Evolutionary conservation across 2,113 vertebrate species (phyloP).

Genomic region (Grammatotria lemairii): DNA sequence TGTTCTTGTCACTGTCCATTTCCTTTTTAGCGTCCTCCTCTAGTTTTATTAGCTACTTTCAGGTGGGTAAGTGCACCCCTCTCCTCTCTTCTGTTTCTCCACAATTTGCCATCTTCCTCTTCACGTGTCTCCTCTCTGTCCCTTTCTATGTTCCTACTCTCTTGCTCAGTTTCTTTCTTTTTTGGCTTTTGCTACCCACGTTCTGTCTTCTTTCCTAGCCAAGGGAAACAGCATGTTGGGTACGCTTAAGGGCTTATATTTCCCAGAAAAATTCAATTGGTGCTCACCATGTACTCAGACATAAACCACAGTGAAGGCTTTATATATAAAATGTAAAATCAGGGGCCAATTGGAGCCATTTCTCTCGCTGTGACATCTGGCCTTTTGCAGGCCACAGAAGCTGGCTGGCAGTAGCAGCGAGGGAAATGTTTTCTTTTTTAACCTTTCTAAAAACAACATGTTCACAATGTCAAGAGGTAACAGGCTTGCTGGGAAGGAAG

Average conservation of each 20-base stretch:
- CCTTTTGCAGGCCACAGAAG: not conserved
- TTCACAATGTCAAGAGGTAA: not conserved
- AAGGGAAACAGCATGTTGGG: slow-evolving; percentile 21
- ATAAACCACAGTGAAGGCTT: slow-evolving; percentile 38
- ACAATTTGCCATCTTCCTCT: not conserved
- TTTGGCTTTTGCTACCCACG: not conserved
- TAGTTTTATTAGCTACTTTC: not conserved
- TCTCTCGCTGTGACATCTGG: not conserved
- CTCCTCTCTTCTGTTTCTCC: not conserved
- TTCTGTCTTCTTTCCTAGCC: not conserved
- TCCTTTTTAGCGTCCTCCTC: not conserved
- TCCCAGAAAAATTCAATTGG: slow-evolving; percentile 56
- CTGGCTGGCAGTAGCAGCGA: not conserved
- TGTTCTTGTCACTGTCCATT: not conserved
- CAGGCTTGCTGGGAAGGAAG: slow-evolving; percentile 6
- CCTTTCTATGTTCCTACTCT: not conserved
- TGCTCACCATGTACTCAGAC: slow-evolving; percentile 16
- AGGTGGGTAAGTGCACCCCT: not conserved
- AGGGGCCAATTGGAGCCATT: not conserved
- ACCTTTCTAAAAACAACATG: slow-evolving; percentile 29
- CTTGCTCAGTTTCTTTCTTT: not conserved
- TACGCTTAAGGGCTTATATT: slow-evolving; percentile 24
- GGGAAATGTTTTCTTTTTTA: slow-evolving; percentile 16
- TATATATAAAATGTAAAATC: slow-evolving; percentile 28
- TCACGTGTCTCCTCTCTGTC: not conserved